A percentile compares a stretch with the other conserved stretches of the same genome.
These are phyloP conservation scores for Caenorhabditis japonica DNA, from an alignment of 2,888 invertebrate genomes.

Conservation along the genomic window DNA sequence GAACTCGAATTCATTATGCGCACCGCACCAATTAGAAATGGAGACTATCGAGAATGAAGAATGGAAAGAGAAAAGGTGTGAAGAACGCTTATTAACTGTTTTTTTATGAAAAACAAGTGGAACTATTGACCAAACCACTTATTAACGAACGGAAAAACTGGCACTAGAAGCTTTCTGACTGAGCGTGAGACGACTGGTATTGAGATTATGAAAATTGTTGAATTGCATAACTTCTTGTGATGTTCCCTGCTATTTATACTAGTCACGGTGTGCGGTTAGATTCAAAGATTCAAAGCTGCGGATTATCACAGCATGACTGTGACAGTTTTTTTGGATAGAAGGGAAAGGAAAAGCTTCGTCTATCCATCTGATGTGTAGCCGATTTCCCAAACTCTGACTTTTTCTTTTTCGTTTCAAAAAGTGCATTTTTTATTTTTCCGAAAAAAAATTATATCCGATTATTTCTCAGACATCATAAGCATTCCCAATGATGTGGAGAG, in stretches of 20 bases:
- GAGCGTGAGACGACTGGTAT: too few relatives aligned
- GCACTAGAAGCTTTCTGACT: background rate
- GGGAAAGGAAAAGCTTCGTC: too few relatives aligned
- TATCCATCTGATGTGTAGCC: too few relatives aligned
- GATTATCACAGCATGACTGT: constrained; percentile 49
- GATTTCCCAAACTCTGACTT: constrained; percentile 5
- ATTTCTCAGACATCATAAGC: background rate
- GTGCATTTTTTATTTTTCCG: too few relatives aligned
- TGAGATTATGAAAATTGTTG: too few relatives aligned
- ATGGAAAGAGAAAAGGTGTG: background rate
- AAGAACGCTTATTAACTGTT: background rate
- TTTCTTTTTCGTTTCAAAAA: background rate
- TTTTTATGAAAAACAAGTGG: background rate
- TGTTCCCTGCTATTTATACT: constrained; percentile 37
- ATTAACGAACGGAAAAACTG: constrained; percentile 16
- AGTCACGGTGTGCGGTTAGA: constrained; percentile 25
- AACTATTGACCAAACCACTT: background rate
- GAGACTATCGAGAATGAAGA: background rate
- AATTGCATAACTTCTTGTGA: constrained; percentile 23
- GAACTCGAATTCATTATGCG: background rate
- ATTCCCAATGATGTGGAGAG: background rate
- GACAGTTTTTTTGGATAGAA: constrained; percentile 37
- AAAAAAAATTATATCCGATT: background rate
- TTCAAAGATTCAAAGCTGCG: constrained; percentile 20
- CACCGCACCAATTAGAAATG: too few relatives aligned